Percentiles rank a stretch among this genome's conserved stretches.
Evolutionary conservation across 2,113 vertebrate species (phyloP).

Genomic region (Brachirus orientalis): DNA sequence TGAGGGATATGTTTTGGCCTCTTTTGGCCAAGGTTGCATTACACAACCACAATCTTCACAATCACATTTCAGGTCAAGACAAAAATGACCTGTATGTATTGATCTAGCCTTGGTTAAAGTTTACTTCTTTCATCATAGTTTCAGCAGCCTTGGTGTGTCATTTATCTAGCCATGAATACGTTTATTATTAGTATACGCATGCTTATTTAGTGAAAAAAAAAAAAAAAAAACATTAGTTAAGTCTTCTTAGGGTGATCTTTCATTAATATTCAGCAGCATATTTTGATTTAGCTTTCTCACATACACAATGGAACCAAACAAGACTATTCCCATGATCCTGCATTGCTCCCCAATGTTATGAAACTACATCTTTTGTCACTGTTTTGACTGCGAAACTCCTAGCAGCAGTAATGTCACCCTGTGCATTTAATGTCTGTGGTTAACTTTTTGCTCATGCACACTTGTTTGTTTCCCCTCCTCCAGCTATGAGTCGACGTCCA

Average conservation of each 20-base stretch:
- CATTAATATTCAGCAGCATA: no score
- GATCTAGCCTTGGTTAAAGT: constrained; percentile 13
- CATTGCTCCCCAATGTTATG: no score
- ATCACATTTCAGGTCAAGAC: constrained; percentile 8
- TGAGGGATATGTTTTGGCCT: constrained; percentile 45
- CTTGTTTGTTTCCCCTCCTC: constrained; percentile 28
- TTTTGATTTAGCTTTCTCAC: no score
- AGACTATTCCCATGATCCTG: no score
- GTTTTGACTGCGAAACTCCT: no score
- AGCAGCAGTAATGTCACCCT: no score
- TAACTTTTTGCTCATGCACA: not conserved
- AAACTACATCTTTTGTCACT: no score
- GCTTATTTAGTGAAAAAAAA: constrained; percentile 9
- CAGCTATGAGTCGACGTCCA: constrained; percentile 96
- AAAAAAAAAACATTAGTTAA: no score
- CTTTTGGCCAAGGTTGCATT: constrained; percentile 23
- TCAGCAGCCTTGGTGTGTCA: constrained; percentile 15
- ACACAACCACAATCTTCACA: constrained; percentile 47
- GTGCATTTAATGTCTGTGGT: no score
- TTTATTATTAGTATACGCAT: not conserved
- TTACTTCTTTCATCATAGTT: constrained; percentile 13
- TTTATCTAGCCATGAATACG: constrained; percentile 27
- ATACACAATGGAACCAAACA: no score
- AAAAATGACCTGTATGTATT: constrained; percentile 29
- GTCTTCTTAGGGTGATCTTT: not conserved